A percentile compares a stretch with the other conserved stretches of the same genome.
These are phyloP conservation scores for Unio pictorum DNA, from an alignment of 2,888 invertebrate species.

Conservation along the genomic window DNA sequence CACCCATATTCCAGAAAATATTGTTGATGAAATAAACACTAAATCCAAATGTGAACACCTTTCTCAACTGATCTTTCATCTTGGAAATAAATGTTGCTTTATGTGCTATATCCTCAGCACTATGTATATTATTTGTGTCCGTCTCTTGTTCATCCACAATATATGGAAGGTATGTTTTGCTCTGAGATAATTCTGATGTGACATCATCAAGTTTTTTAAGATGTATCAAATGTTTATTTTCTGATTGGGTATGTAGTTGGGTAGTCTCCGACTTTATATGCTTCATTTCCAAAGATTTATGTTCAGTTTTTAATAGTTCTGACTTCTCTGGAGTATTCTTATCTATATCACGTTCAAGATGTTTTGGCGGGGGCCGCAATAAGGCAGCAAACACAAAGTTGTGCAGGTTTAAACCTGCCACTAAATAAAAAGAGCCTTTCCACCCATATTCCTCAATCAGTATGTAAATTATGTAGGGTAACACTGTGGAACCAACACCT, in stretches of 20 bases:
- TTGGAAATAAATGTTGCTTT: background rate
- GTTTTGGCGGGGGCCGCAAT: slow-evolving; percentile 41
- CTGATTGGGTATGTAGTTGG: background rate
- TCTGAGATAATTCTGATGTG: no score
- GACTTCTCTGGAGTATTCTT: background rate
- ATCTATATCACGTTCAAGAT: slow-evolving; percentile 7
- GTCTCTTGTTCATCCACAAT: background rate
- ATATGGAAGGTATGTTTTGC: no score
- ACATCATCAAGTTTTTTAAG: no score
- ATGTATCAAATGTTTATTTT: no score
- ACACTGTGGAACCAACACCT: slow-evolving; percentile 55
- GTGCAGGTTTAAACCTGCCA: slow-evolving; percentile 56
- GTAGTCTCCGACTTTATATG: background rate
- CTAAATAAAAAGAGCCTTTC: slow-evolving; percentile 58
- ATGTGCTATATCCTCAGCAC: no score
- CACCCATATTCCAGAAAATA: slow-evolving; percentile 59
- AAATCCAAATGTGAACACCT: slow-evolving; percentile 42
- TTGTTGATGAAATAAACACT: slow-evolving; percentile 57
- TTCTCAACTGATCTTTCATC: slow-evolving; percentile 19
- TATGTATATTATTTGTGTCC: background rate
- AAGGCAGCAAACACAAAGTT: slow-evolving; percentile 51
- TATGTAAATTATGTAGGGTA: slow-evolving; percentile 50
- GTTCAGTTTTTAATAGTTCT: background rate
- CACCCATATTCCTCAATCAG: slow-evolving; percentile 59
- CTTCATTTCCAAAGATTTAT: slow-evolving; percentile 1